These are phyloP conservation scores for Campoplex nolae DNA, from an alignment of 2,888 invertebrate genomes.

Conservation along the genomic window DNA sequence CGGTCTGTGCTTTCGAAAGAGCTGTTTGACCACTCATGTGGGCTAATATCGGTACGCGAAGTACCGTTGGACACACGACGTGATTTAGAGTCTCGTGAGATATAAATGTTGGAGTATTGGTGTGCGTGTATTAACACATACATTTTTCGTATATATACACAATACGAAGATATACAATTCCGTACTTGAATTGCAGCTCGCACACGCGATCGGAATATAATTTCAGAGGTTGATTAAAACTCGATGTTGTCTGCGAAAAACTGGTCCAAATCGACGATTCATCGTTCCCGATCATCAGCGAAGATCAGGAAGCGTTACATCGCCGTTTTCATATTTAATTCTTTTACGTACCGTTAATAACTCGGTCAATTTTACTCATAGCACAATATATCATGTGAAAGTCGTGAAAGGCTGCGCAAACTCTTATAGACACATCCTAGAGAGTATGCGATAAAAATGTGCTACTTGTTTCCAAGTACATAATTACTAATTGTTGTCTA, in stretches of 20 bases:
- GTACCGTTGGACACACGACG: slow-evolving; percentile 64
- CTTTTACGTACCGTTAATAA: slow-evolving; percentile 54
- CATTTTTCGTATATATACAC: not conserved
- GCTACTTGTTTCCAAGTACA: slow-evolving; percentile 17
- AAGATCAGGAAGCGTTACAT: slow-evolving; percentile 32
- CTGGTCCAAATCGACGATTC: slow-evolving; percentile 40
- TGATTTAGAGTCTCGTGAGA: slow-evolving; percentile 61
- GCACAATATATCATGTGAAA: slow-evolving; percentile 44
- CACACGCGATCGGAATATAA: slow-evolving; percentile 63
- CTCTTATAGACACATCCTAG: slow-evolving; percentile 16
- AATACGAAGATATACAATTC: not conserved
- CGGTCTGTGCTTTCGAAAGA: slow-evolving; percentile 63
- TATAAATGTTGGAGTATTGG: slow-evolving; percentile 42
- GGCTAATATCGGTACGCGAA: slow-evolving; percentile 66
- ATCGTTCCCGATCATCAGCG: slow-evolving; percentile 51
- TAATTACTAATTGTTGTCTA: slow-evolving; percentile 29
- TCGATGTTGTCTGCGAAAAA: slow-evolving; percentile 37
- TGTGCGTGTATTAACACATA: not conserved
- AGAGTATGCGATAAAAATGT: slow-evolving; percentile 32
- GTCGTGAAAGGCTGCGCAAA: slow-evolving; percentile 32
- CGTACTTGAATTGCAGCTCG: slow-evolving; percentile 46
- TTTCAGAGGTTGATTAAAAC: slow-evolving; percentile 56
- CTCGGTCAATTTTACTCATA: slow-evolving; percentile 52
- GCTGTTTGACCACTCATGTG: slow-evolving; percentile 65
- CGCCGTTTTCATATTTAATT: not conserved